These are phyloP conservation scores for Chlorodrepanis virens DNA, from an alignment of 2,113 vertebrate species.

Conservation along the genomic window DNA sequence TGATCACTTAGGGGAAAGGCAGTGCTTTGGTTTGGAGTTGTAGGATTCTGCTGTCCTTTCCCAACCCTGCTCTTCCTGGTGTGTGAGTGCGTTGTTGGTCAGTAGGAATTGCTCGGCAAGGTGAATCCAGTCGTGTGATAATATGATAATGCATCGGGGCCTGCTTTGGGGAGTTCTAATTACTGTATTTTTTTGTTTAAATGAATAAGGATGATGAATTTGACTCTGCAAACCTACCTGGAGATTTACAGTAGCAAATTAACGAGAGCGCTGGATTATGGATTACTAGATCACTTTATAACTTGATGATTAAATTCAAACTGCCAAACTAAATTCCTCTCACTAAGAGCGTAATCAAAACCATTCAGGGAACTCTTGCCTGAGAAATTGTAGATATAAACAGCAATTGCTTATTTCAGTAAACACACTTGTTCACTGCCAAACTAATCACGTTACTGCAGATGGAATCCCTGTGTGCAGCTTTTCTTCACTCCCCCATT, in stretches of 20 bases:
- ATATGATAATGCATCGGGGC: neutral
- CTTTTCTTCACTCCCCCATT: conserved; percentile 50
- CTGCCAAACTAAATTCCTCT: conserved; percentile 56
- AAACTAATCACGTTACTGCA: conserved; percentile 35
- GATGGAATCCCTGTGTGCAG: conserved; percentile 55
- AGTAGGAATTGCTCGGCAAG: neutral
- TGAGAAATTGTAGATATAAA: conserved; percentile 67
- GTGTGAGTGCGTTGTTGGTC: neutral
- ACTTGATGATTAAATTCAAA: conserved; percentile 61
- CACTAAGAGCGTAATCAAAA: conserved; percentile 38
- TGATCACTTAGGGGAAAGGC: neutral
- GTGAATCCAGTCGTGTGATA: neutral
- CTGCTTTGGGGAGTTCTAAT: neutral
- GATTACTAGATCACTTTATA: conserved; percentile 54
- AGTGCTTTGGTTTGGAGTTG: neutral
- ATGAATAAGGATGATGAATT: conserved; percentile 12
- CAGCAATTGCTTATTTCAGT: conserved; percentile 62
- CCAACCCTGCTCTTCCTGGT: neutral
- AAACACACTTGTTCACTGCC: conserved; percentile 52
- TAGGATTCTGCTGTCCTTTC: neutral
- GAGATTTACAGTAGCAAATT: conserved; percentile 21
- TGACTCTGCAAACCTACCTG: conserved; percentile 23
- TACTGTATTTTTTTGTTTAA: neutral
- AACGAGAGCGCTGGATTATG: conserved; percentile 3
- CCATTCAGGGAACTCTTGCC: conserved; percentile 63